A percentile compares a stretch with the other conserved stretches of the same genome.
Evolutionary conservation across 2,797 vertebrate genomes (phyloP).

Genomic region (Acanthopagrus latus): DNA sequence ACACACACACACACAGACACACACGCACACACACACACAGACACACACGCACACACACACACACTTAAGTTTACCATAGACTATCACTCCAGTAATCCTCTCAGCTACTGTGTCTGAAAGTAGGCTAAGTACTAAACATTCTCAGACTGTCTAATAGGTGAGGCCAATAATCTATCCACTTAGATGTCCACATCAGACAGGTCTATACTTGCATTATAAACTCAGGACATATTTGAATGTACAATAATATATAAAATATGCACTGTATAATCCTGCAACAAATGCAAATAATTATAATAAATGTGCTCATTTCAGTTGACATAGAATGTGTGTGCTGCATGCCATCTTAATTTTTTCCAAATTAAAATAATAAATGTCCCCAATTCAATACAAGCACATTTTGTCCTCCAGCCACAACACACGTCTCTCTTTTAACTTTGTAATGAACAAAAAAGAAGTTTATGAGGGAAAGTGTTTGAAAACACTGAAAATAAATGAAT

Average conservation of each 20-base stretch:
- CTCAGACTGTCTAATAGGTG: constrained; percentile 55
- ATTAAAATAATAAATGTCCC: background rate
- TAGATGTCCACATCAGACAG: constrained; percentile 26
- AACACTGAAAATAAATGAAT: background rate
- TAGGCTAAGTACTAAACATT: constrained; percentile 55
- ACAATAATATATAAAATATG: constrained; percentile 3
- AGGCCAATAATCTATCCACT: constrained; percentile 44
- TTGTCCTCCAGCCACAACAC: background rate
- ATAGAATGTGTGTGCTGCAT: too few relatives aligned
- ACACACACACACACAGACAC: constrained; percentile 28
- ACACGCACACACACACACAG: constrained; percentile 13
- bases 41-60: constrained; percentile 22
- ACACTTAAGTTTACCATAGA: constrained; percentile 37
- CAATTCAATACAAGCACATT: background rate
- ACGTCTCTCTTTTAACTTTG: background rate
- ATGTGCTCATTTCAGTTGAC: background rate
- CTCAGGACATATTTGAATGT: constrained; percentile 13
- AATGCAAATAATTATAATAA: background rate
- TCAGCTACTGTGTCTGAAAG: constrained; percentile 56
- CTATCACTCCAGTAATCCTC: constrained; percentile 57
- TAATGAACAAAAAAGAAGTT: background rate
- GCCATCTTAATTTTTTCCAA: background rate
- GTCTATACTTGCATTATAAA: constrained; percentile 13
- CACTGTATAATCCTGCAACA: background rate
- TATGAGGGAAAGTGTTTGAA: too few relatives aligned